Conservation (phyloP, 2,888 invertebrate species). For the Andrena haemorrhoa region DNA sequence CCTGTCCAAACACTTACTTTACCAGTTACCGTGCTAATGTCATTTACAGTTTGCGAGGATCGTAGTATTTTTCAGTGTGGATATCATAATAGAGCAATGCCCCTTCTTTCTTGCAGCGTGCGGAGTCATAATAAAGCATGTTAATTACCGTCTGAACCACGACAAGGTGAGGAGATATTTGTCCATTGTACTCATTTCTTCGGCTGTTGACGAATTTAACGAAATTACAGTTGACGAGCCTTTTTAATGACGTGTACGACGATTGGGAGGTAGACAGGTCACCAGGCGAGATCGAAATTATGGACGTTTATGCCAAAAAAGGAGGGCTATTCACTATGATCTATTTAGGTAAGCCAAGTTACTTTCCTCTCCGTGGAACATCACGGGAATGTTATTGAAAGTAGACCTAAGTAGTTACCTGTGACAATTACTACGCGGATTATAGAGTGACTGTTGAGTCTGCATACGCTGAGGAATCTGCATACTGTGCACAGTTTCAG, state of each 20-base stretch:
- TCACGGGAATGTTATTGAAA: too few relatives aligned
- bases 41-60: neutral
- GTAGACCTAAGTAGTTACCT: too few relatives aligned
- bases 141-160: neutral
- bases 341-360: slow-evolving; percentile 3
- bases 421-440: too few relatives aligned
- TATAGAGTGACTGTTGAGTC: too few relatives aligned
- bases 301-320: neutral
- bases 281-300: neutral
- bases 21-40: neutral
- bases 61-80: neutral
- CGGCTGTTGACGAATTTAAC: too few relatives aligned
- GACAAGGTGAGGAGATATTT: neutral
- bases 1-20: neutral
- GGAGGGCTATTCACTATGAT: neutral
- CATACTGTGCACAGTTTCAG: too few relatives aligned
- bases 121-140: neutral
- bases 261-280: neutral
- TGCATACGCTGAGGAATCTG: too few relatives aligned
- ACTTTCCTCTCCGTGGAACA: too few relatives aligned
- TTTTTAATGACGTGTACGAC: neutral
- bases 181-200: too few relatives aligned
- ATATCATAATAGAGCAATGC: neutral
- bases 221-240: slow-evolving; percentile 2
- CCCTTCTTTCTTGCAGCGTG: neutral